Percentiles rank a stretch among this genome's conserved stretches.
These are phyloP conservation scores for Melanocharis versteri DNA, from an alignment of 2,113 vertebrate species.

Conservation along the genomic window DNA sequence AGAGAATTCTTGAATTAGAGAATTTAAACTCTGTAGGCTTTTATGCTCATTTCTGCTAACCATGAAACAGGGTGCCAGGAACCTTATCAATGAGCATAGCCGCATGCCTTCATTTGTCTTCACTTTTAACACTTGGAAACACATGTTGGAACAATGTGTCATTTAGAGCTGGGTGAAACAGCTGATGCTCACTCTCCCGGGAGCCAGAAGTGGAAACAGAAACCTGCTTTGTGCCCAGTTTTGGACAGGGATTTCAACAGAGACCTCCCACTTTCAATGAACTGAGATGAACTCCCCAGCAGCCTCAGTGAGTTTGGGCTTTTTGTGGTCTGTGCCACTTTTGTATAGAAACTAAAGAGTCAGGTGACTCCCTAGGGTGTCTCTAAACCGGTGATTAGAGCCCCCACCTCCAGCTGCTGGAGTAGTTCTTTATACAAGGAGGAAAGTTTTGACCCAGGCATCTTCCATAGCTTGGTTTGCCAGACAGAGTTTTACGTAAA, in stretches of 20 bases:
- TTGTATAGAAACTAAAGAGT: background rate
- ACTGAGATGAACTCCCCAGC: background rate
- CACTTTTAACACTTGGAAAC: conserved; percentile 9
- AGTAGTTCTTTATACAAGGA: background rate
- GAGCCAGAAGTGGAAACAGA: background rate
- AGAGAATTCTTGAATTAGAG: background rate
- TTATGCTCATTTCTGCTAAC: background rate
- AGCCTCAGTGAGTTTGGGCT: rapidly evolving
- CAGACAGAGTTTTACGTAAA: background rate
- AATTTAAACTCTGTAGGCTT: background rate
- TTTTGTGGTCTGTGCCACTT: background rate
- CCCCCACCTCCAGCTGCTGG: background rate
- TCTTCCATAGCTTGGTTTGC: background rate
- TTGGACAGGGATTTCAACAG: background rate
- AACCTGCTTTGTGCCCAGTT: background rate
- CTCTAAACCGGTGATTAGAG: background rate
- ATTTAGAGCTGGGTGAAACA: background rate
- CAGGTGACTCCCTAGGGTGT: background rate
- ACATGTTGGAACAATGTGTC: background rate
- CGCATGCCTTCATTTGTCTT: background rate
- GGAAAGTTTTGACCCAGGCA: background rate
- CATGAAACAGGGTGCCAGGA: background rate
- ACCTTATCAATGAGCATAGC: background rate
- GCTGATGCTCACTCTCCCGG: rapidly evolving
- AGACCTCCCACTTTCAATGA: background rate